Conservation (phyloP, 2,888 invertebrate species). For the Acronicta psi region DNA sequence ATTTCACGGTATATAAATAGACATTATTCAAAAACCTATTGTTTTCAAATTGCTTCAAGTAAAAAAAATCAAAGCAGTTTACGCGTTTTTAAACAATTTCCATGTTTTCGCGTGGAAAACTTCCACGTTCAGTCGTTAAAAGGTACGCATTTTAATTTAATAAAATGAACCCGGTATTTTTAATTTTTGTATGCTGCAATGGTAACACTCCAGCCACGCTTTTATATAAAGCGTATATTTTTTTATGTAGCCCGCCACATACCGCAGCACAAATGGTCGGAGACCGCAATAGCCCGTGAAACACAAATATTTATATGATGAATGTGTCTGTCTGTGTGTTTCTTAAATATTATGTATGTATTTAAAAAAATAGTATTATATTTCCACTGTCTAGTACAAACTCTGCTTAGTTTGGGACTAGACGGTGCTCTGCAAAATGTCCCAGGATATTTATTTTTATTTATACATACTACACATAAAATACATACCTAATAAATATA, state of each 20-base stretch:
- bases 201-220: slow-evolving; percentile 17
- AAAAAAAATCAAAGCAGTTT: slow-evolving; percentile 21
- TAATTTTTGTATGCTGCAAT: slow-evolving; percentile 46
- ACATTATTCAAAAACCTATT: slow-evolving; percentile 37
- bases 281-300: slow-evolving; percentile 20
- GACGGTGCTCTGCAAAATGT: too few relatives aligned
- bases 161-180: slow-evolving; percentile 45
- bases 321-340: too few relatives aligned
- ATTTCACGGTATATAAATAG: slow-evolving; percentile 37
- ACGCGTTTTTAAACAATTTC: slow-evolving; percentile 17
- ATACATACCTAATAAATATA: too few relatives aligned
- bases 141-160: slow-evolving; percentile 37
- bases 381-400: too few relatives aligned
- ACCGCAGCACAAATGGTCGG: slow-evolving; percentile 23
- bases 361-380: too few relatives aligned
- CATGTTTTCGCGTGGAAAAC: slow-evolving; percentile 14
- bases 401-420: too few relatives aligned
- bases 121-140: slow-evolving; percentile 18
- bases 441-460: too few relatives aligned
- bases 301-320: too few relatives aligned
- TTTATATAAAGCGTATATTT: slow-evolving; percentile 10
- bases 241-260: slow-evolving; percentile 20
- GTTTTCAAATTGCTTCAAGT: slow-evolving; percentile 38
- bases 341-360: too few relatives aligned
- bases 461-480: too few relatives aligned